Conservation (phyloP, 2,888 invertebrate species). For the Ormyrus labotus region DNA sequence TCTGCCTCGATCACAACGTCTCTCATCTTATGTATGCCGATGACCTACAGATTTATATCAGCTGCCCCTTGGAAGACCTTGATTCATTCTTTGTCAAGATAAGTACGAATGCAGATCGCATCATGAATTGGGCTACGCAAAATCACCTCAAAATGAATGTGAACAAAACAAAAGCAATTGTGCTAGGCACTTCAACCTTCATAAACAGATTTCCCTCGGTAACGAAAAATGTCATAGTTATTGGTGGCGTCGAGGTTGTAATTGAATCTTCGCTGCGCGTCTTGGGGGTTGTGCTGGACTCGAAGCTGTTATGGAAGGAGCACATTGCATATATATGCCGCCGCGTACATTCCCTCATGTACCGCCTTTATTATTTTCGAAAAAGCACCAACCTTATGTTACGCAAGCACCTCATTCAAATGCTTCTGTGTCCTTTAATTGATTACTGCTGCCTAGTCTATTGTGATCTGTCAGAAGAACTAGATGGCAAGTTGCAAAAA, state of each 20-base stretch:
- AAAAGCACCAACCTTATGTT: not conserved
- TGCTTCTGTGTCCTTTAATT: not conserved
- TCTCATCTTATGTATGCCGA: not conserved
- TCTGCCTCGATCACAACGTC: not conserved
- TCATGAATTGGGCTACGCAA: not conserved
- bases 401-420: not conserved
- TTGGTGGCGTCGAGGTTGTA: too few relatives aligned
- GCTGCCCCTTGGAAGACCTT: not conserved
- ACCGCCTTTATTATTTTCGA: not conserved
- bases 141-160: constrained; percentile 5
- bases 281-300: constrained; percentile 9
- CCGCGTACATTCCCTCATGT: constrained; percentile 6
- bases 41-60: not conserved
- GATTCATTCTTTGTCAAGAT: not conserved
- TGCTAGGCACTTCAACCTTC: not conserved
- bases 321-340: not conserved
- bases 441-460: constrained; percentile 9
- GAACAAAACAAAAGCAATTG: not conserved
- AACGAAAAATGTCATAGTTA: not conserved
- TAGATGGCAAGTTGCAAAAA: not conserved
- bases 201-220: not conserved
- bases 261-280: constrained; percentile 2
- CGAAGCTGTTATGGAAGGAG: constrained; percentile 29
- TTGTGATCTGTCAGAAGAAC: not conserved
- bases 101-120: not conserved